Evolutionary conservation across 1,140 invertebrate genomes (phyloP), one percentile per base, ranked within the genome.

Genomic region (Pentalonia nigronervosa): DNA sequence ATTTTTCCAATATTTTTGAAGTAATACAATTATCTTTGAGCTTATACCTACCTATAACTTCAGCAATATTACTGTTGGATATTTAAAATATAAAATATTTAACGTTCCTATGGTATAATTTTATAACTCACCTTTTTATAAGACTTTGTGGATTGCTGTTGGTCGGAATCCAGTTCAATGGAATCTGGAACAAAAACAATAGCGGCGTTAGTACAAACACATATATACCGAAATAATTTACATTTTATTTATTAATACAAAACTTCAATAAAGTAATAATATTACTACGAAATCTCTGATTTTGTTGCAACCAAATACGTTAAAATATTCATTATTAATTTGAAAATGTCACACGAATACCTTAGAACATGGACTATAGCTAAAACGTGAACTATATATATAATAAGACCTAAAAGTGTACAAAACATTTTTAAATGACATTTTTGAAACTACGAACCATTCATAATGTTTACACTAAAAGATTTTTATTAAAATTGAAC

Each of bases 61-160:
- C 7, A 17, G 41, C 1, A 30, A 47, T n/a, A 21, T 48, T 48
- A 48, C 14, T 48, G 20, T 53, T 53, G 2, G 50, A 53, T 30
- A 9, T 45, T 30, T 25, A 48, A 87, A 48, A 48, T 34, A 47
- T 17, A n/a, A 48, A 87, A 47, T n/a, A 47, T 14, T 47, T 21
- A 25, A 84, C 36, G 34, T 23, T 41, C 7, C 21, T 36, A 8
- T 53, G 56, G 21, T 47, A 45, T 87, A 36, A 89, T 53, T 14
- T 34, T 53, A 41, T 34, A 30, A 90, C 89, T 90, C 11, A 90
- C 89, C 25, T 90, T 60, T 67, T 90, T 90, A 45, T 36, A 14
- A 41, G 56, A 47, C 45, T 45, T 60, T 7, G 56, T 30, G 8
- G 89, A 47, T 67, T 21, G 53, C 14, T 20, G 50, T 45, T 1